These are phyloP conservation scores for Ceratotherium simum DNA, from an alignment of 2,113 vertebrate species.

Conservation along the genomic window DNA sequence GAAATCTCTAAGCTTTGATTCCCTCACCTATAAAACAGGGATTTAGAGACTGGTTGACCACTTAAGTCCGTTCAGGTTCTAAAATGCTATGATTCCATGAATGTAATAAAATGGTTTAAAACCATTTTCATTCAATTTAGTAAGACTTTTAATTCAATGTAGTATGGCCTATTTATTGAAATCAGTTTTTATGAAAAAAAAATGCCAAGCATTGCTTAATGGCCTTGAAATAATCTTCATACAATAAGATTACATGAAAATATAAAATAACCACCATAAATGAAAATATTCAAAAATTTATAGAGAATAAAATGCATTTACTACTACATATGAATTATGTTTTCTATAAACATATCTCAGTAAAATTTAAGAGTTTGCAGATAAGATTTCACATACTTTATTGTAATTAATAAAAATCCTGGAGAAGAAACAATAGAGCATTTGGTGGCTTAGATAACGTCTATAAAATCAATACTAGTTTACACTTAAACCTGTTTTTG, in stretches of 20 bases:
- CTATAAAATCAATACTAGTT: constrained; percentile 18
- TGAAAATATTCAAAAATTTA: constrained; percentile 3
- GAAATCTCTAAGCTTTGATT: neutral
- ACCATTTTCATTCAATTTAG: constrained; percentile 40
- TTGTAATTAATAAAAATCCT: constrained; percentile 16
- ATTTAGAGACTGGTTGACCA: neutral
- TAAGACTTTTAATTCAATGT: constrained; percentile 2
- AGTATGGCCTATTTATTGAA: constrained; percentile 9
- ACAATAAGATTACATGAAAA: neutral
- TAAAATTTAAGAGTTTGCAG: constrained; percentile 16
- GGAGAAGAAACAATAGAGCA: neutral
- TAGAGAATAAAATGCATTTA: neutral
- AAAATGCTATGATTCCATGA: neutral
- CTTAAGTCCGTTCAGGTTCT: neutral
- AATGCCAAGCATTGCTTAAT: neutral
- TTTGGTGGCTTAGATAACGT: neutral
- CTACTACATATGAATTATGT: neutral
- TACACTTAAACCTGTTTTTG: neutral
- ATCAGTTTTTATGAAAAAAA: constrained; percentile 17
- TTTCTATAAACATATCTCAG: neutral
- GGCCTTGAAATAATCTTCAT: neutral
- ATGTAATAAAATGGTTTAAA: neutral
- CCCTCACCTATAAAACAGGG: neutral
- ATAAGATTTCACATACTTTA: neutral
- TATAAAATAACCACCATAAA: constrained; percentile 1